Conservation (phyloP, 2,113 vertebrate genomes). For the Labeo catla region DNA sequence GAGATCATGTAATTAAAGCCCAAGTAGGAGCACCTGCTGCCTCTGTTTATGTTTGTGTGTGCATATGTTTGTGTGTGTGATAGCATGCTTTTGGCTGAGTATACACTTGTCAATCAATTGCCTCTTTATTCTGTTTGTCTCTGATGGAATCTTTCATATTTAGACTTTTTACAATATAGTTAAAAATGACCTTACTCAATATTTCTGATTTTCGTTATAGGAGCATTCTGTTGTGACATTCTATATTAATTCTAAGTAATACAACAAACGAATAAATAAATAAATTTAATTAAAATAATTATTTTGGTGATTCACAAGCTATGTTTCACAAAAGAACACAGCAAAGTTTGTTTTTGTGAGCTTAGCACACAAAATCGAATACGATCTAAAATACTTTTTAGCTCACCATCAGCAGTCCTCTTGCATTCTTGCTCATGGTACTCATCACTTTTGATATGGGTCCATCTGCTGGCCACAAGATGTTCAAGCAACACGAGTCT, state of each 20-base stretch:
- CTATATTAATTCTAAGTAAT: background rate
- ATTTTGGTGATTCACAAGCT: background rate
- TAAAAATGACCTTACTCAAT: background rate
- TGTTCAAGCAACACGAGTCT: background rate
- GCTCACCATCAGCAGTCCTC: background rate
- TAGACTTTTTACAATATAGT: background rate
- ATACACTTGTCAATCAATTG: constrained; percentile 72
- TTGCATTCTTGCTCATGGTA: background rate
- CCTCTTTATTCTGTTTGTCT: constrained; percentile 65
- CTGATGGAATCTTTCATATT: constrained; percentile 43
- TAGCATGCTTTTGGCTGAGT: constrained; percentile 50
- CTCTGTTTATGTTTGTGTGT: constrained; percentile 60
- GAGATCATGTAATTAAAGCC: constrained; percentile 84
- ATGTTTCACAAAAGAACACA: background rate
- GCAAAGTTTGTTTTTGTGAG: background rate
- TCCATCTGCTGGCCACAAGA: constrained; percentile 40
- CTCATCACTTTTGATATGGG: background rate
- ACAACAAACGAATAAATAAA: background rate
- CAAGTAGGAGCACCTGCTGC: constrained; percentile 83
- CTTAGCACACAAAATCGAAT: background rate
- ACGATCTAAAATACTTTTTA: background rate
- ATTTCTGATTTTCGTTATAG: background rate
- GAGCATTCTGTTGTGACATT: background rate
- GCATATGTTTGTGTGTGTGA: constrained; percentile 49
- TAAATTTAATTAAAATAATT: background rate